Percentiles rank a stretch among this genome's conserved stretches.
phyloP scores from a whole-genome alignment of 2,113 vertebrate genomes.

The Arvicanthis niloticus region DNA sequence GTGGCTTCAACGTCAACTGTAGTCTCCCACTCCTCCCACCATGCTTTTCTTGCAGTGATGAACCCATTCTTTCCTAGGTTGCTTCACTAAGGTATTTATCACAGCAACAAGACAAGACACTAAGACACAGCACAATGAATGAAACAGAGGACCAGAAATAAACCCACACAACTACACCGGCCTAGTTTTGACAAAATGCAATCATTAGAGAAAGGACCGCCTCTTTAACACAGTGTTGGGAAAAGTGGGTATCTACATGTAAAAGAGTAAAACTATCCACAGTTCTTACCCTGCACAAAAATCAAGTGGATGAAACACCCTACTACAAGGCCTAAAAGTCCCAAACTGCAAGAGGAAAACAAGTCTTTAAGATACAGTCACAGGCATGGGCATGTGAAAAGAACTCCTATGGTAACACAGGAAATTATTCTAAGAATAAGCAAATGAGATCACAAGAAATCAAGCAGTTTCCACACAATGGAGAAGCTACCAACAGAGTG shows the following conservation, averaged over 20 bases:
- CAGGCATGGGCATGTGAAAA: neutral
- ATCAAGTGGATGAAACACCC: neutral
- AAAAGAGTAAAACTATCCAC: neutral
- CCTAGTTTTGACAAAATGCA: neutral
- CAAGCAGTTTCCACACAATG: neutral
- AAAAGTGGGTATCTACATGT: neutral
- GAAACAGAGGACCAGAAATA: neutral
- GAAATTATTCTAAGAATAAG: neutral
- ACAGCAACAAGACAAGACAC: neutral
- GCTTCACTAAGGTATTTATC: neutral
- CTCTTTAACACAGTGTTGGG: neutral
- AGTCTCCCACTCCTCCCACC: neutral
- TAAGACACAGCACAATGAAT: neutral
- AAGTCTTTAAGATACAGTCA: neutral
- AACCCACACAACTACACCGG: neutral
- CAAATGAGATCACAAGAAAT: neutral
- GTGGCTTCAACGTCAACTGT: neutral
- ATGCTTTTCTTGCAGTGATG: neutral
- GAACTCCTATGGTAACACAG: neutral
- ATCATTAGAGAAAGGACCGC: neutral
- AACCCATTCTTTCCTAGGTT: too few species aligned
- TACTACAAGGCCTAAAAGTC: neutral
- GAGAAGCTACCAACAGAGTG: neutral
- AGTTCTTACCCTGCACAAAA: neutral
- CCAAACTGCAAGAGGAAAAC: neutral